Conservation (phyloP, 2,797 vertebrate species). For the Cryptoprocta ferox region DNA sequence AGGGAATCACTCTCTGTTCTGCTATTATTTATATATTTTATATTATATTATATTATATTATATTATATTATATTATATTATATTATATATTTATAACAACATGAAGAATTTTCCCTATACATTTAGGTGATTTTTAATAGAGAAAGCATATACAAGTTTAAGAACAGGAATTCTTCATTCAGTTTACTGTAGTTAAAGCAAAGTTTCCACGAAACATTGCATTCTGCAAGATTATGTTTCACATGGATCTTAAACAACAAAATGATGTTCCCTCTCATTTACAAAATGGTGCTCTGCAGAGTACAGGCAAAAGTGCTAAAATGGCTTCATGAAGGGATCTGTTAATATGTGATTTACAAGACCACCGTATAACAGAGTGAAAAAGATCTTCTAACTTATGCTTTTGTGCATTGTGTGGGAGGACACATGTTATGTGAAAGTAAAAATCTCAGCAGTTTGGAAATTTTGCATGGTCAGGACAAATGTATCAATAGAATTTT, state of each 20-base stretch:
- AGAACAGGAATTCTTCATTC: neutral
- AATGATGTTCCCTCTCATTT: neutral
- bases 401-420: neutral
- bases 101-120: neutral
- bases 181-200: neutral
- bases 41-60: no score
- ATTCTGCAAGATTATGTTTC: neutral
- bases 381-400: neutral
- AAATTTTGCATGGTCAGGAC: slow-evolving; percentile 52
- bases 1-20: neutral
- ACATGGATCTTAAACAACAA: neutral
- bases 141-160: neutral
- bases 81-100: neutral
- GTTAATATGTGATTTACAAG: neutral
- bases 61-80: no score
- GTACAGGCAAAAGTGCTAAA: neutral
- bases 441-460: slow-evolving; percentile 67
- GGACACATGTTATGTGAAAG: neutral
- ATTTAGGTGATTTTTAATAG: neutral
- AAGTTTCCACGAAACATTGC: neutral
- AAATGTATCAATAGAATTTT: slow-evolving; percentile 76
- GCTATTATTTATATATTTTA: neutral
- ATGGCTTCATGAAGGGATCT: neutral
- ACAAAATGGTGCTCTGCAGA: neutral
- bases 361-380: neutral